Conservation (phyloP, 2,888 invertebrate genomes). For the Ormyrus thymus region DNA sequence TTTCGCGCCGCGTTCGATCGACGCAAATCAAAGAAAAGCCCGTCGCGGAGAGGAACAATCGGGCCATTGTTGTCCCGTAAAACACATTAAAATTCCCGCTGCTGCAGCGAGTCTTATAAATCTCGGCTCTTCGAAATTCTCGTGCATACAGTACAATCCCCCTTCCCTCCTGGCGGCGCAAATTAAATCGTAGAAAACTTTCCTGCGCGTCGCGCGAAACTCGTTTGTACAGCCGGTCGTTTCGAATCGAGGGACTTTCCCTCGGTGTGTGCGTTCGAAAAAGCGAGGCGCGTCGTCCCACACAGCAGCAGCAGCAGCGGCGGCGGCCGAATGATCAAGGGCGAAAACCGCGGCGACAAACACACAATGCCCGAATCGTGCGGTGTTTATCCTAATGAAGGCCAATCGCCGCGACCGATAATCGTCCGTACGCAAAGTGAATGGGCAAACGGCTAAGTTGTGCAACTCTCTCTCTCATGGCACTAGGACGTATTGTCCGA, state of each 20-base stretch:
- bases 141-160: no score
- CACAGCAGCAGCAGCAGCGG: neutral
- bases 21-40: no score
- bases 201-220: neutral
- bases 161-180: neutral
- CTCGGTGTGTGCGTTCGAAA: no score
- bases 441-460: no score
- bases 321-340: constrained; percentile 13
- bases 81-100: no score
- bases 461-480: no score
- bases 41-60: no score
- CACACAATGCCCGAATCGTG: constrained; percentile 15
- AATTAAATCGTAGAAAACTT: constrained; percentile 19
- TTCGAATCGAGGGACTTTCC: neutral
- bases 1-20: no score
- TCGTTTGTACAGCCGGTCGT: neutral
- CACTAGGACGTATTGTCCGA: constrained; percentile 14
- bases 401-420: constrained; percentile 12
- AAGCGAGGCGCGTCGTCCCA: neutral
- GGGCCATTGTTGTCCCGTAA: no score
- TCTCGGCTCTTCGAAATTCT: no score
- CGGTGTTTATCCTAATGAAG: constrained; percentile 26
- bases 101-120: no score
- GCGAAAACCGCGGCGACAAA: neutral
- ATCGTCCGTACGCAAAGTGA: neutral